Conservation (phyloP, 2,888 invertebrate genomes). For the Hyles lineata region DNA sequence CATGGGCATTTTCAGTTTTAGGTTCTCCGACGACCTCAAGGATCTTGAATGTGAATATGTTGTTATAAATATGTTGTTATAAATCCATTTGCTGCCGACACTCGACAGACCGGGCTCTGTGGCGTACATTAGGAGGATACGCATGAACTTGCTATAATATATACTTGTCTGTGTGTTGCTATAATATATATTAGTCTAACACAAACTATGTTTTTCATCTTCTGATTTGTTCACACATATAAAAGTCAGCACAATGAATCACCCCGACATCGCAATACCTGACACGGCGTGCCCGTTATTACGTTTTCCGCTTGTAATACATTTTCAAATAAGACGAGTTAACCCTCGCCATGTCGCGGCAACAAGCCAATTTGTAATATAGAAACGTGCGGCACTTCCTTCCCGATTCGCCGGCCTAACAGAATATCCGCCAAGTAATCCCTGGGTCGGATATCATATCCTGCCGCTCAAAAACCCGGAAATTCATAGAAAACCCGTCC, state of each 20-base stretch:
- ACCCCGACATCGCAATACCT: not conserved
- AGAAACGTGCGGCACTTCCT: conserved; percentile 22
- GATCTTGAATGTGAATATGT: too few relatives aligned
- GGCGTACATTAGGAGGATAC: too few relatives aligned
- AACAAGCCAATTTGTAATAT: conserved; percentile 25
- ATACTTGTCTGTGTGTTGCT: too few relatives aligned
- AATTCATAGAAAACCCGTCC: conserved; percentile 24
- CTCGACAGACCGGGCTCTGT: too few relatives aligned
- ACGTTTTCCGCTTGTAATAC: not conserved
- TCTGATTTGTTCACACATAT: not conserved
- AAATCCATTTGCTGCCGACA: too few relatives aligned
- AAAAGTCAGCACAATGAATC: not conserved
- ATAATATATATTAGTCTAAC: too few relatives aligned
- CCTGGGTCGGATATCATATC: conserved; percentile 29
- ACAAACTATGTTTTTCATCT: not conserved
- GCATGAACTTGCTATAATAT: too few relatives aligned
- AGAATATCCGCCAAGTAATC: conserved; percentile 28
- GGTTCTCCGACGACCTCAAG: too few relatives aligned
- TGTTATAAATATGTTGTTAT: too few relatives aligned
- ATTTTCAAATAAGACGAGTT: conserved; percentile 8
- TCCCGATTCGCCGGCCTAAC: conserved; percentile 18
- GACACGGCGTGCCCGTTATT: not conserved
- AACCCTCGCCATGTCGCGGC: not conserved
- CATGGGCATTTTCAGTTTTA: too few relatives aligned
- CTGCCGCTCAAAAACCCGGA: conserved; percentile 27